A percentile compares a stretch with the other conserved stretches of the same genome.
Conservation (phyloP, 2,888 invertebrate genomes). For the Spilosoma lubricipeda region DNA sequence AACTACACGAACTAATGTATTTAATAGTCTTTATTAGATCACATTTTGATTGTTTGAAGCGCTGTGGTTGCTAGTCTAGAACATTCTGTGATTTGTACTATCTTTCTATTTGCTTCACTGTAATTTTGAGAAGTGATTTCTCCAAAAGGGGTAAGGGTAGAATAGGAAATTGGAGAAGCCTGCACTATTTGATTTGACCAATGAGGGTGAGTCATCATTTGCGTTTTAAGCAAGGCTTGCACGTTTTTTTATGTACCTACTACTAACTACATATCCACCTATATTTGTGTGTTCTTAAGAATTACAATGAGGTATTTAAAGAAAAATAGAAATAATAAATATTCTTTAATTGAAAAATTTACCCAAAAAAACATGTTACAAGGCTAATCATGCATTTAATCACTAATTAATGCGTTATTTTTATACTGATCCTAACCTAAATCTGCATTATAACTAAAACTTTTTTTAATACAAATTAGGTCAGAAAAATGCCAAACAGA, state of each 20-base stretch:
- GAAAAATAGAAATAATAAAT: no score
- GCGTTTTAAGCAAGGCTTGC: no score
- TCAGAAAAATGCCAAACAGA: background rate
- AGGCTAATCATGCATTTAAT: no score
- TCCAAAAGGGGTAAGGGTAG: background rate
- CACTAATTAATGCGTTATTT: no score
- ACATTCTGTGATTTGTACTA: background rate
- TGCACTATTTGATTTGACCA: background rate
- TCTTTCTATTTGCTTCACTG: background rate
- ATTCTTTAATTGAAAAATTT: no score
- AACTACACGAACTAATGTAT: conserved; percentile 56
- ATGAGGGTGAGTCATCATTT: background rate
- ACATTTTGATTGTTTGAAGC: conserved; percentile 18
- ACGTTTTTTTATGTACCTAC: no score
- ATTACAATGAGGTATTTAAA: no score
- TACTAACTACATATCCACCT: no score
- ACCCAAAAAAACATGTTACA: no score
- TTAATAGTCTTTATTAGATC: conserved; percentile 52
- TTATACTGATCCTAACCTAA: background rate
- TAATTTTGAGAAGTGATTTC: background rate
- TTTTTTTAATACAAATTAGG: no score
- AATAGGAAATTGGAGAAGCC: background rate
- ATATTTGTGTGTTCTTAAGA: no score
- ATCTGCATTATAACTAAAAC: background rate
- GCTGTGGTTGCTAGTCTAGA: background rate